Evolutionary conservation across 2,797 vertebrate genomes (phyloP).

Genomic region (Dendrocincla tyrannina): DNA sequence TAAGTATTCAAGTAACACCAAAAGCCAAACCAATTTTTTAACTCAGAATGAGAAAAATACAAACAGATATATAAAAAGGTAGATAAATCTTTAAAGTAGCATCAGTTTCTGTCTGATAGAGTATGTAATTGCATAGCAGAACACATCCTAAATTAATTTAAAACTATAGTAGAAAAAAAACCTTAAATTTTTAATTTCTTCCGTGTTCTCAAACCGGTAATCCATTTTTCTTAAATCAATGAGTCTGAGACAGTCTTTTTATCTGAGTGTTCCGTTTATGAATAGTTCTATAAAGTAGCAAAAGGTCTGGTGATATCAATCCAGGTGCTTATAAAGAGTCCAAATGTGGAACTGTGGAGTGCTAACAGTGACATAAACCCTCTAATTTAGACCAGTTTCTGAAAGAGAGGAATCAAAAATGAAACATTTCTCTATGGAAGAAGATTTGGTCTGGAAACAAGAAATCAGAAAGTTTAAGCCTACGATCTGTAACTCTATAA

Average conservation of each 20-base stretch:
- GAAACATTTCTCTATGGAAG: not conserved
- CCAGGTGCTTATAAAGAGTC: not conserved
- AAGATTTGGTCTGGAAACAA: not conserved
- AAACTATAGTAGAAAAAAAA: not conserved
- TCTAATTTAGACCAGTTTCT: not conserved
- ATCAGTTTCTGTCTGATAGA: not conserved
- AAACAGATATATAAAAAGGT: not conserved
- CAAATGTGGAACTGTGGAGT: not conserved
- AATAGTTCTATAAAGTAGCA: not conserved
- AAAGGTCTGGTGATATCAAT: not conserved
- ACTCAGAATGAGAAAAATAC: not conserved
- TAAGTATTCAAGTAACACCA: conserved; percentile 29
- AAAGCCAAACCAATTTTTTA: conserved; percentile 6
- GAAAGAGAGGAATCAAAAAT: not conserved
- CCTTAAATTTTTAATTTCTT: not conserved
- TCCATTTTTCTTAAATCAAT: not conserved
- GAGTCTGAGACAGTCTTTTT: not conserved
- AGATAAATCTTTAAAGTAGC: not conserved
- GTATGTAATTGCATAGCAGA: conserved; percentile 54
- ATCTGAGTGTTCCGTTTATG: not conserved
- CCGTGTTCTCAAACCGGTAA: not conserved
- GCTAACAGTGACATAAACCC: not conserved
- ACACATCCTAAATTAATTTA: not conserved
- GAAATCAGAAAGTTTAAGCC: not conserved
- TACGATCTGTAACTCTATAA: not conserved